Evolutionary conservation across 2,888 invertebrate genomes (phyloP).

Genomic region (Subacronicta megacephala): DNA sequence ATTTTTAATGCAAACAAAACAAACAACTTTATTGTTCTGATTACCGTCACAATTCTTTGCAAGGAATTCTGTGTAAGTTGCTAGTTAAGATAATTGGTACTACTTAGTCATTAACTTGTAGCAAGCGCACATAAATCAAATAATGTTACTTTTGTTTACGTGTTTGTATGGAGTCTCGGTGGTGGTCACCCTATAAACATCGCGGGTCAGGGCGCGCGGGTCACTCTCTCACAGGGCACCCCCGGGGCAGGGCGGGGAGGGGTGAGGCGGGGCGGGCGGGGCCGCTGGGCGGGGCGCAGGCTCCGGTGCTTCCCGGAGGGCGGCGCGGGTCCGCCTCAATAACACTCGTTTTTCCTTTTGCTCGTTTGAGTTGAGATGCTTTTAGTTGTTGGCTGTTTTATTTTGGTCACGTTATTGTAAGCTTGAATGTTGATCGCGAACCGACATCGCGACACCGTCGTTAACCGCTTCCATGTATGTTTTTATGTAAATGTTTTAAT

Average conservation of each 20-base stretch:
- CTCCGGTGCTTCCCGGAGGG: conserved; percentile 21
- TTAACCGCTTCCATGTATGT: conserved; percentile 29
- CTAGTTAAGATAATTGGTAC: too few species aligned
- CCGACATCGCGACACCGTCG: conserved; percentile 38
- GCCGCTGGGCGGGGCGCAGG: conserved; percentile 50
- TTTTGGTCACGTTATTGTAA: conserved; percentile 51
- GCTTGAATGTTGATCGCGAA: conserved; percentile 44
- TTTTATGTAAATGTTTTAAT: conserved; percentile 46
- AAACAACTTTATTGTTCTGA: conserved; percentile 25
- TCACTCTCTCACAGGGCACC: conserved; percentile 21
- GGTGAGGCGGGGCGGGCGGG: too few species aligned
- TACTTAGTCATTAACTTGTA: too few species aligned
- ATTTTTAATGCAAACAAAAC: conserved; percentile 22
- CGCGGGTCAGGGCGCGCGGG: conserved; percentile 6
- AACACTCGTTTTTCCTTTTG: conserved; percentile 49
- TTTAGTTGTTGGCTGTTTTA: conserved; percentile 49
- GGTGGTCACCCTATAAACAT: conserved; percentile 36
- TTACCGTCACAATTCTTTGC: too few species aligned
- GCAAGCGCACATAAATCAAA: conserved; percentile 36
- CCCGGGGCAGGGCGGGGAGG: too few species aligned
- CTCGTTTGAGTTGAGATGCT: conserved; percentile 41
- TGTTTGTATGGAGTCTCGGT: conserved; percentile 5
- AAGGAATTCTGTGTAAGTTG: too few species aligned
- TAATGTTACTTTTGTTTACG: conserved; percentile 24
- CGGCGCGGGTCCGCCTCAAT: conserved; percentile 33